Evolutionary conservation across 2,888 invertebrate species (phyloP).

Genomic region (Dicyrtomina minuta): DNA sequence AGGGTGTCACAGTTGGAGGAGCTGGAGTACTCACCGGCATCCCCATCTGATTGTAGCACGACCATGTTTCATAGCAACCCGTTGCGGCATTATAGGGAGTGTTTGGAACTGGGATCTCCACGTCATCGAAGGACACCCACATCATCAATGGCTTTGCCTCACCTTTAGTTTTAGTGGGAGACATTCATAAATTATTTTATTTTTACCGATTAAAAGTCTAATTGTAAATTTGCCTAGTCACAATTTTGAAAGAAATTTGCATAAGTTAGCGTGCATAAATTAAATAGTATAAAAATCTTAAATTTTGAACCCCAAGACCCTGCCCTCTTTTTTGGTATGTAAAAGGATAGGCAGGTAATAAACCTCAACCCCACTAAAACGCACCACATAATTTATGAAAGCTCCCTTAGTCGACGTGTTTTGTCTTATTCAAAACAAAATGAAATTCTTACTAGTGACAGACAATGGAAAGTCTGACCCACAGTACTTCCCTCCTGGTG

Average conservation of each 20-base stretch:
- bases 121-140: constrained; percentile 32
- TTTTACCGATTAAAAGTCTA: too few species aligned
- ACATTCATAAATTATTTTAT: neutral
- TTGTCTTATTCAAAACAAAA: too few species aligned
- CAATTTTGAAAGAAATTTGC: too few species aligned
- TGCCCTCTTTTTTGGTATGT: too few species aligned
- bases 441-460: constrained; percentile 6
- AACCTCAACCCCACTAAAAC: too few species aligned
- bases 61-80: constrained; percentile 23
- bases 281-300: too few species aligned
- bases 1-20: neutral
- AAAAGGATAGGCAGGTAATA: too few species aligned
- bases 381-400: too few species aligned
- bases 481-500: constrained; percentile 12
- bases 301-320: too few species aligned
- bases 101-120: constrained; percentile 26
- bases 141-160: constrained; percentile 32
- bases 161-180: neutral
- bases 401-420: too few species aligned
- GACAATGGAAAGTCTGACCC: constrained; percentile 15
- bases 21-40: neutral
- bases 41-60: neutral
- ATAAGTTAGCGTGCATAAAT: too few species aligned
- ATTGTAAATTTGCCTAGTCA: too few species aligned
- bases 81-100: neutral